Conservation (phyloP, 2,797 vertebrate species). For the Spinus olivaceus region DNA sequence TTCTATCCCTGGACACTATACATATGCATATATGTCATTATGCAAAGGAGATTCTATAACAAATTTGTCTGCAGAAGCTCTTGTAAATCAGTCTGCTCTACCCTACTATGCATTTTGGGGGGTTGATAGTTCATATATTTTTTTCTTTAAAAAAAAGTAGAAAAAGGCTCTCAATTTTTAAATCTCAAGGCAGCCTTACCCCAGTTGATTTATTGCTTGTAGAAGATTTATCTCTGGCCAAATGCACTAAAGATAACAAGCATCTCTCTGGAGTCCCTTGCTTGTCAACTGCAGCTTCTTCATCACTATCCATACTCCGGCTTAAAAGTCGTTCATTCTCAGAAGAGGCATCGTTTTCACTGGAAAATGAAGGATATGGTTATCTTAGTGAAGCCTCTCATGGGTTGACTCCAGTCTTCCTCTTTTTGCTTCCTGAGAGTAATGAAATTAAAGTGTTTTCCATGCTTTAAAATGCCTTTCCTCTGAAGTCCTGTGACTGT, state of each 20-base stretch:
- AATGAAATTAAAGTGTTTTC: neutral
- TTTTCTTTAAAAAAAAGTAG: neutral
- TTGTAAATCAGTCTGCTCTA: neutral
- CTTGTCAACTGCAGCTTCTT: conserved; percentile 90
- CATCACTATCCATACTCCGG: conserved; percentile 96
- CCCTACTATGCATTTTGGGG: neutral
- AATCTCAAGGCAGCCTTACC: conserved; percentile 75
- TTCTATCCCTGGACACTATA: neutral
- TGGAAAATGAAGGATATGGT: conserved; percentile 55
- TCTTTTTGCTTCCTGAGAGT: neutral
- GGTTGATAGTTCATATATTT: neutral
- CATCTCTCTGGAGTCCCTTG: conserved; percentile 89
- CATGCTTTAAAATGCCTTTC: neutral
- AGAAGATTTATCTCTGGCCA: conserved; percentile 85
- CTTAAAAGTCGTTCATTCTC: conserved; percentile 96
- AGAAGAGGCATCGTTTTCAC: conserved; percentile 96
- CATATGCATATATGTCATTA: neutral
- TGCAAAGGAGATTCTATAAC: neutral
- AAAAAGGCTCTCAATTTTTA: neutral
- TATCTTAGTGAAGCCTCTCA: neutral
- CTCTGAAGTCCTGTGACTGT: neutral
- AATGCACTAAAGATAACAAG: conserved; percentile 89
- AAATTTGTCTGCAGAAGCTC: neutral
- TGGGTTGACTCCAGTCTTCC: neutral
- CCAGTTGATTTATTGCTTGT: conserved; percentile 83